These are phyloP conservation scores for Seriola dumerili DNA, from an alignment of 2,113 vertebrate species.

Conservation along the genomic window DNA sequence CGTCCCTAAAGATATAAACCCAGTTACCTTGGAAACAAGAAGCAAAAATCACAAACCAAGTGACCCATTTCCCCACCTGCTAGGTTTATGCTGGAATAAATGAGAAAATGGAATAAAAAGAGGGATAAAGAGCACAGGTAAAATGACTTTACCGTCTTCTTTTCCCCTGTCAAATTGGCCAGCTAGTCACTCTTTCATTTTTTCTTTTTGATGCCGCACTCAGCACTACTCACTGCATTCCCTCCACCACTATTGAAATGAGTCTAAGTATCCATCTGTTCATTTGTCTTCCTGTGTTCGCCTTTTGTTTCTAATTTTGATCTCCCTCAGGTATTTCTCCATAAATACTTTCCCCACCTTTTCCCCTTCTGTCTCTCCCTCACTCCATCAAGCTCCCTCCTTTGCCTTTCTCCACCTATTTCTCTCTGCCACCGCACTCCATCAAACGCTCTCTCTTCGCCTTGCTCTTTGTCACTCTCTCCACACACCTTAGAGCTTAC, in stretches of 20 bases:
- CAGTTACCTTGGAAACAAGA: conserved; percentile 62
- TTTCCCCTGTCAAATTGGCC: conserved; percentile 21
- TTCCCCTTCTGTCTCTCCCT: conserved; percentile 34
- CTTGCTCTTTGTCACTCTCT: conserved; percentile 50
- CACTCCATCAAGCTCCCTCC: conserved; percentile 33
- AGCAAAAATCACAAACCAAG: conserved; percentile 46
- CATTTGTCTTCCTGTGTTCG: conserved; percentile 31
- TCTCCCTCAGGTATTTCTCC: conserved; percentile 51
- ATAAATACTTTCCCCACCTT: conserved; percentile 56
- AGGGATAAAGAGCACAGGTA: conserved; percentile 49
- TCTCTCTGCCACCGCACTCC: background rate
- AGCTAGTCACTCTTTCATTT: conserved; percentile 50
- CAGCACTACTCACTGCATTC: background rate
- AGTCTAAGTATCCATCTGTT: conserved; percentile 18
- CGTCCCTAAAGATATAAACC: conserved; percentile 39
- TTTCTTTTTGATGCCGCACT: conserved; percentile 7
- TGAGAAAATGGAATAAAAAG: conserved; percentile 61
- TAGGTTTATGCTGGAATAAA: conserved; percentile 24
- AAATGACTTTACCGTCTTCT: conserved; percentile 52
- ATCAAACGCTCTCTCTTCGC: conserved; percentile 11
- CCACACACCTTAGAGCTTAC: conserved; percentile 38
- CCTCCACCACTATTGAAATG: conserved; percentile 3
- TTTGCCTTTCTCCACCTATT: conserved; percentile 32
- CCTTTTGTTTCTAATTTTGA: conserved; percentile 38
- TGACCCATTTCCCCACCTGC: conserved; percentile 53